phyloP scores from a whole-genome alignment of 2,797 vertebrate genomes.

The Lepus townsendii region DNA sequence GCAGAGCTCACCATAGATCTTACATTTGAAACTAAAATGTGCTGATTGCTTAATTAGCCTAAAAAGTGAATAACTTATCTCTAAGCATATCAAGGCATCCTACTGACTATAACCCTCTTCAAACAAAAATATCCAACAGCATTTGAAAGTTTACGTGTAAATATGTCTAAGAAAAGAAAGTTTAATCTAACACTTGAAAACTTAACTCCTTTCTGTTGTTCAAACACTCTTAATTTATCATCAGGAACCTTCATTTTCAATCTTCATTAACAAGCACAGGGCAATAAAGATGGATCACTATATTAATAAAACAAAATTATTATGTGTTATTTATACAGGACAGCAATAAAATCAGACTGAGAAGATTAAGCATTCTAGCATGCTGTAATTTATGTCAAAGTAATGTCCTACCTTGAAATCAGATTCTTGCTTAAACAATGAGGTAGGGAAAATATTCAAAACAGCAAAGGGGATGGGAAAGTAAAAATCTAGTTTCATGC shows the following conservation, averaged over 20 bases:
- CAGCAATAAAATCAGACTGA: conserved; percentile 77
- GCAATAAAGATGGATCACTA: conserved; percentile 81
- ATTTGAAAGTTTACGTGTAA: neutral
- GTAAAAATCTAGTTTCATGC: conserved; percentile 49
- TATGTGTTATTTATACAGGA: conserved; percentile 79
- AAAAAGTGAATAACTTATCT: conserved; percentile 13
- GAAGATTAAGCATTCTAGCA: conserved; percentile 78
- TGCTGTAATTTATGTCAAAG: conserved; percentile 81
- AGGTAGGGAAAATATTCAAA: conserved; percentile 37
- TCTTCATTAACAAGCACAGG: conserved; percentile 74
- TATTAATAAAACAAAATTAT: conserved; percentile 85
- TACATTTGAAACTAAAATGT: neutral
- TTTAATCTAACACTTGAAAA: conserved; percentile 72
- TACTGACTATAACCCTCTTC: neutral
- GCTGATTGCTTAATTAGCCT: neutral
- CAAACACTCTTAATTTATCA: conserved; percentile 79
- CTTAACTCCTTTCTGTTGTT: conserved; percentile 22
- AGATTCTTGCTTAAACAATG: conserved; percentile 60
- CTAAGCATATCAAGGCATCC: neutral
- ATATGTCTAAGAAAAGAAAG: conserved; percentile 43
- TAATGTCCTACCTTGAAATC: conserved; percentile 70
- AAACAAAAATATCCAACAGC: conserved; percentile 11
- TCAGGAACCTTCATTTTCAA: conserved; percentile 71
- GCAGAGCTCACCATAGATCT: neutral
- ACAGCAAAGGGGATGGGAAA: conserved; percentile 32